phyloP scores from a whole-genome alignment of 2,888 invertebrate species.

The Trichacis sp. region DNA sequence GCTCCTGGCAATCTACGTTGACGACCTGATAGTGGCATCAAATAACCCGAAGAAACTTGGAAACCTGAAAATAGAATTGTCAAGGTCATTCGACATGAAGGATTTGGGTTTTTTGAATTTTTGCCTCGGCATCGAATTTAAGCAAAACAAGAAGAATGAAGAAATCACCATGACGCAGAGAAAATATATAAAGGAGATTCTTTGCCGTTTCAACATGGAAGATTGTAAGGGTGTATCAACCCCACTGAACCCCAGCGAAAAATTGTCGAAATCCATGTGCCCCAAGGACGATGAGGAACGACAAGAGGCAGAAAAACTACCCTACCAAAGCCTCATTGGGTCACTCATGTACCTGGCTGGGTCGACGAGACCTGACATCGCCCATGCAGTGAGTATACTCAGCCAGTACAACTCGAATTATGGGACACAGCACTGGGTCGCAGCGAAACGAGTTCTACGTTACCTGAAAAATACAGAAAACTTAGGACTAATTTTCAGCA shows the following conservation, averaged over 20 bases:
- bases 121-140: constrained; percentile 49
- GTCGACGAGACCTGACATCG: constrained; percentile 37
- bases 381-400: constrained; percentile 30
- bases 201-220: constrained; percentile 48
- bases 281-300: constrained; percentile 12
- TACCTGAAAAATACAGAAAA: constrained; percentile 14
- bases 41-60: constrained; percentile 25
- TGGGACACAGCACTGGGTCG: constrained; percentile 21
- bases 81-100: constrained; percentile 41
- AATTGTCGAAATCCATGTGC: constrained; percentile 18
- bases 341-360: constrained; percentile 35
- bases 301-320: constrained; percentile 18
- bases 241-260: constrained; percentile 32
- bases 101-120: constrained; percentile 40
- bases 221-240: constrained; percentile 48
- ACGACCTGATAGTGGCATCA: constrained; percentile 48
- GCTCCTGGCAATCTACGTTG: constrained; percentile 45
- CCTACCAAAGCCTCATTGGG: constrained; percentile 27
- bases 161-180: constrained; percentile 31
- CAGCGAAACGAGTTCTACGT: constrained; percentile 24
- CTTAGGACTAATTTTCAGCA: constrained; percentile 4
- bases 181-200: constrained; percentile 45
- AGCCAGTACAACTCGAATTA: constrained; percentile 32
- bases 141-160: constrained; percentile 4
- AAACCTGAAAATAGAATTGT: constrained; percentile 29